These are phyloP conservation scores for Pseudochaenichthys georgianus DNA, from an alignment of 2,797 vertebrate species.

Conservation along the genomic window DNA sequence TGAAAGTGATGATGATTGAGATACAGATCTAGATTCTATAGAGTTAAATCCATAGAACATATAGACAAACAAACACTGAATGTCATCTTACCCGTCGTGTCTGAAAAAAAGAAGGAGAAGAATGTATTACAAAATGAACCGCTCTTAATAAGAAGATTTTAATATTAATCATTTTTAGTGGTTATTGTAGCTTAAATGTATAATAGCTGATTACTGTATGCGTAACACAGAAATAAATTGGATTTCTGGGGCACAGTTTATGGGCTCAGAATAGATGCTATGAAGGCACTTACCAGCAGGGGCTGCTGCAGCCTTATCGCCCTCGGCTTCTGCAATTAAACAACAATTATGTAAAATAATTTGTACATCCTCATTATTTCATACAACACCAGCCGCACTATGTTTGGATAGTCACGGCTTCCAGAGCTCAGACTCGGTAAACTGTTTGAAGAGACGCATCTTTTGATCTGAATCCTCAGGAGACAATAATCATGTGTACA, in stretches of 20 bases:
- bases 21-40: background rate
- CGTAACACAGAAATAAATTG: slow-evolving; percentile 42
- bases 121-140: slow-evolving; percentile 20
- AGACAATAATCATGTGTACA: slow-evolving; percentile 36
- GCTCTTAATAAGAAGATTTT: background rate
- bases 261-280: slow-evolving; percentile 49
- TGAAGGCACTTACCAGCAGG: slow-evolving; percentile 79
- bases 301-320: slow-evolving; percentile 70
- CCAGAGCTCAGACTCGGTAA: slow-evolving; percentile 42
- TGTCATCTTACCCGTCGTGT: slow-evolving; percentile 65
- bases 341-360: slow-evolving; percentile 75
- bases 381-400: slow-evolving; percentile 44
- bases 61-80: slow-evolving; percentile 8
- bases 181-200: slow-evolving; percentile 20
- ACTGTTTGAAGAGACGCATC: slow-evolving; percentile 55
- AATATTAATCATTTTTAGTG: slow-evolving; percentile 22
- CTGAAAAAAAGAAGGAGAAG: slow-evolving; percentile 58
- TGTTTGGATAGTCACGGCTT: slow-evolving; percentile 41
- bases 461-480: slow-evolving; percentile 56
- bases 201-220: slow-evolving; percentile 30
- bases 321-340: slow-evolving; percentile 79
- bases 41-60: slow-evolving; percentile 5
- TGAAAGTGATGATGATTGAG: background rate
- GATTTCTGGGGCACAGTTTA: slow-evolving; percentile 40
- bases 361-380: slow-evolving; percentile 66